phyloP scores from a whole-genome alignment of 2,797 vertebrate species.

The Mus caroli region DNA sequence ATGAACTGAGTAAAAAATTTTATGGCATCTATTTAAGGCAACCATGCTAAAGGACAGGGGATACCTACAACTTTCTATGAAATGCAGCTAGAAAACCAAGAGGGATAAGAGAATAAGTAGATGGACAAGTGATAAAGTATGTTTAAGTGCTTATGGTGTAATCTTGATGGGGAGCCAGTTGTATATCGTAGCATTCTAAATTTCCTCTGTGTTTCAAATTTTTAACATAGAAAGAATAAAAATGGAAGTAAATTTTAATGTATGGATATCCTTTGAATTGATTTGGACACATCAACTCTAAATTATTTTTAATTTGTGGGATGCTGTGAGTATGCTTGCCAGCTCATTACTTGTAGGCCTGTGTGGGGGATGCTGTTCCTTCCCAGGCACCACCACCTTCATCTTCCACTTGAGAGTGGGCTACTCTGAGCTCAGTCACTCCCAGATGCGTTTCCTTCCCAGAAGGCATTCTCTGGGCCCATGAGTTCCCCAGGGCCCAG shows the following conservation, averaged over 20 bases:
- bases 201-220: constrained; percentile 11
- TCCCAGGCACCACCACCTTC: neutral
- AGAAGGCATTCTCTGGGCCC: neutral
- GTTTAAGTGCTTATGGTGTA: neutral
- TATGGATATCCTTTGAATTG: neutral
- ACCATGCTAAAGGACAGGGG: neutral
- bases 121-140: neutral
- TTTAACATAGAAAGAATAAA: constrained; percentile 36
- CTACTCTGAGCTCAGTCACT: neutral
- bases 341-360: neutral
- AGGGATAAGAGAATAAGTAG: neutral
- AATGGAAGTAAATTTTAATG: neutral
- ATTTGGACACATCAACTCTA: neutral
- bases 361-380: neutral
- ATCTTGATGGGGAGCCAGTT: neutral
- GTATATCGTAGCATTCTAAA: neutral
- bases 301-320: neutral
- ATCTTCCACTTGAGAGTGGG: neutral
- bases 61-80: constrained; percentile 19
- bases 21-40: neutral
- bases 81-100: constrained; percentile 18
- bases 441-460: neutral
- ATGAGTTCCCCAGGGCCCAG: no score
- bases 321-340: neutral
- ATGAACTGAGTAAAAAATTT: neutral